Conservation (phyloP, 1,140 invertebrate species). For the Samia ricini region DNA sequence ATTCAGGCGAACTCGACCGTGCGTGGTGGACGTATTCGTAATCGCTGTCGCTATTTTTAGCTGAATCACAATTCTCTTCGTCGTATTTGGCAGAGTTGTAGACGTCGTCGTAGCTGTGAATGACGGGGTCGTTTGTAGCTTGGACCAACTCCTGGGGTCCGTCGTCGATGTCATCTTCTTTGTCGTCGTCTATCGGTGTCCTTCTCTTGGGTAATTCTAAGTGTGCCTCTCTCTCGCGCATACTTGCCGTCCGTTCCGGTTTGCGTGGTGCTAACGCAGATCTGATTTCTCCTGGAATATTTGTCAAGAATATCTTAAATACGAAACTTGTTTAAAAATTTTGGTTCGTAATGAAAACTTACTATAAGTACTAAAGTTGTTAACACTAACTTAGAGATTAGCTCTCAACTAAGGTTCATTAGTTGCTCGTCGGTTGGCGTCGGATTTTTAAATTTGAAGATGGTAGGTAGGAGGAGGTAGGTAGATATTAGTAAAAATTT, state of each 20-base stretch:
- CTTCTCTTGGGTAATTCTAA: constrained; percentile 79
- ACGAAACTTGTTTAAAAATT: constrained; percentile 1
- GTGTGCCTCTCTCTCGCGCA: constrained; percentile 84
- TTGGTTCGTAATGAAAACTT: neutral
- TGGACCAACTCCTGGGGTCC: constrained; percentile 60
- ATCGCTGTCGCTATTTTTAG: constrained; percentile 78
- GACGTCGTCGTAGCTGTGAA: constrained; percentile 73
- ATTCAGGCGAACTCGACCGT: constrained; percentile 82
- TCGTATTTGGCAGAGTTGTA: constrained; percentile 72
- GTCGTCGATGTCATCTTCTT: constrained; percentile 63
- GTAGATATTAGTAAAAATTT: neutral
- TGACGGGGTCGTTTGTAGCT: constrained; percentile 64
- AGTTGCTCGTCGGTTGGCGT: no score
- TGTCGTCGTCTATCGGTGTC: constrained; percentile 66
- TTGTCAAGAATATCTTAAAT: constrained; percentile 3
- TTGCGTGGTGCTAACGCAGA: constrained; percentile 86
- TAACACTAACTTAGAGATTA: neutral
- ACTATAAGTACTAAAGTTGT: neutral
- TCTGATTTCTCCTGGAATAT: constrained; percentile 84
- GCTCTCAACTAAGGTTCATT: neutral
- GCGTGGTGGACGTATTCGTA: constrained; percentile 81
- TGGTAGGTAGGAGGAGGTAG: neutral
- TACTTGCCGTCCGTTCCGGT: constrained; percentile 89
- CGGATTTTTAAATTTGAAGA: neutral
- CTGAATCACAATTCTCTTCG: constrained; percentile 64